Percentiles rank a stretch among this genome's conserved stretches.
Evolutionary conservation across 2,888 invertebrate genomes (phyloP).

Genomic region (Habroteleia sp.): DNA sequence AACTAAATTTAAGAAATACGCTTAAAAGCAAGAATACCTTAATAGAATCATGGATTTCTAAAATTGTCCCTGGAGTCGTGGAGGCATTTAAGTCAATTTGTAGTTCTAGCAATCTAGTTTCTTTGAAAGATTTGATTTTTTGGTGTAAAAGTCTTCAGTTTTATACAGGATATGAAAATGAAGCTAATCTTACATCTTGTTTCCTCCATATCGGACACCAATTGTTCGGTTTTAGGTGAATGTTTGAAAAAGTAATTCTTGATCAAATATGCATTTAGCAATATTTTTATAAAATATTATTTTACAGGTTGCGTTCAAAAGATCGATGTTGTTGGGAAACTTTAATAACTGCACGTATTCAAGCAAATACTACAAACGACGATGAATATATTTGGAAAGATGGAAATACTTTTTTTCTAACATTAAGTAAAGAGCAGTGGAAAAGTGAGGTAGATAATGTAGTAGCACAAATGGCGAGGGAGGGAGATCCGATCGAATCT

Average conservation of each 20-base stretch:
- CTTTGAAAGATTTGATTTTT: slow-evolving; percentile 71
- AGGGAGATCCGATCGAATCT: slow-evolving; percentile 75
- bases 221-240: slow-evolving; percentile 72
- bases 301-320: slow-evolving; percentile 53
- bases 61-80: slow-evolving; percentile 69
- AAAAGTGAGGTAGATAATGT: slow-evolving; percentile 73
- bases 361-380: slow-evolving; percentile 56
- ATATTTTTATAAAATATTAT: slow-evolving; percentile 1
- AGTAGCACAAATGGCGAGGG: slow-evolving; percentile 73
- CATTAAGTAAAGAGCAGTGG: slow-evolving; percentile 73
- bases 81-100: slow-evolving; percentile 69
- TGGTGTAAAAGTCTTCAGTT: slow-evolving; percentile 74
- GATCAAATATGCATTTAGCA: not conserved
- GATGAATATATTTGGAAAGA: slow-evolving; percentile 75
- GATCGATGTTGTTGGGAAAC: slow-evolving; percentile 72
- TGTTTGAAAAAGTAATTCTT: not conserved
- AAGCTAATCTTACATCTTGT: slow-evolving; percentile 67
- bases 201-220: slow-evolving; percentile 73
- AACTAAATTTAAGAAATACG: slow-evolving; percentile 71
- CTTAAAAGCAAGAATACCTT: slow-evolving; percentile 66
- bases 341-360: slow-evolving; percentile 67
- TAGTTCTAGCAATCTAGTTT: slow-evolving; percentile 57
- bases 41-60: slow-evolving; percentile 71
- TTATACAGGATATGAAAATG: slow-evolving; percentile 72
- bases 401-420: slow-evolving; percentile 66